These are phyloP conservation scores for Empis stercorea DNA, from an alignment of 2,888 invertebrate species.

Conservation along the genomic window DNA sequence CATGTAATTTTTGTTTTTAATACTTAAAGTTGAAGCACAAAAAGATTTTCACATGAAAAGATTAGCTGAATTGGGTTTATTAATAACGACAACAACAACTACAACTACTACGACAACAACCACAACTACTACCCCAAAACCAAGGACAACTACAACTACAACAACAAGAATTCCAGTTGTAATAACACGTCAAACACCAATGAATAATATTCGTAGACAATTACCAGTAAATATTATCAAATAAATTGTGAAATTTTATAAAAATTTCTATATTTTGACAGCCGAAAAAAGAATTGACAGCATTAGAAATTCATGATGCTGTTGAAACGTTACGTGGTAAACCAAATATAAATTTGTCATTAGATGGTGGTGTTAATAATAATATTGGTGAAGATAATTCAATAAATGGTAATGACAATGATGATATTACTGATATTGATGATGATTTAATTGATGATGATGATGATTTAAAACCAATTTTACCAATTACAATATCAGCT, in stretches of 20 bases:
- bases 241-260: too few species aligned
- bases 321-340: neutral
- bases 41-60: slow-evolving; percentile 67
- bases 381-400: neutral
- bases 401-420: neutral
- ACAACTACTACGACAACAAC: slow-evolving; percentile 40
- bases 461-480: neutral
- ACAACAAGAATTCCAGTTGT: slow-evolving; percentile 24
- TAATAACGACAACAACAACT: slow-evolving; percentile 37
- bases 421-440: neutral
- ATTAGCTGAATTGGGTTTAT: slow-evolving; percentile 39
- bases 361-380: neutral
- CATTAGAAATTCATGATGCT: neutral
- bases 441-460: neutral
- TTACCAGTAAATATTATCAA: neutral
- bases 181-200: neutral
- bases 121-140: slow-evolving; percentile 35
- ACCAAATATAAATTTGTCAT: neutral
- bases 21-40: slow-evolving; percentile 75
- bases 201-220: neutral
- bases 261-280: too few species aligned
- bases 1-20: neutral
- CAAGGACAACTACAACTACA: slow-evolving; percentile 18
- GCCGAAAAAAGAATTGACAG: too few species aligned
- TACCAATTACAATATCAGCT: slow-evolving; percentile 10